Conservation (phyloP, 1,140 invertebrate genomes). For the Mya arenaria region DNA sequence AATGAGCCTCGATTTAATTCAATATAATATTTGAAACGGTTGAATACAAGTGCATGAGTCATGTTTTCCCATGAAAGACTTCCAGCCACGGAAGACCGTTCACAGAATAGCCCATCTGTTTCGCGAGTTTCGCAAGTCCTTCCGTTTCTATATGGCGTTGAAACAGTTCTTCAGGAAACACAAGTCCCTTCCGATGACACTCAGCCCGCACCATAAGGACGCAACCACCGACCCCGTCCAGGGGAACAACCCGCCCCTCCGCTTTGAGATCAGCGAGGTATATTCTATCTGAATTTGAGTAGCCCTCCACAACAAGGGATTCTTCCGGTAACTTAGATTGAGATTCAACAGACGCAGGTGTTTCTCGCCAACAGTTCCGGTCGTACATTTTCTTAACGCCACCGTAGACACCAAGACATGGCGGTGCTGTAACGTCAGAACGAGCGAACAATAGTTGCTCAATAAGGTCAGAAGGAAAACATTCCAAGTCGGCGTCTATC, state of each 20-base stretch:
- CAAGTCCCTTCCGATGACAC: slow-evolving; percentile 70
- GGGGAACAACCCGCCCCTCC: slow-evolving; percentile 71
- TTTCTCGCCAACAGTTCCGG: slow-evolving; percentile 77
- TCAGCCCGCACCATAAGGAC: slow-evolving; percentile 67
- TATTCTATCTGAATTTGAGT: slow-evolving; percentile 63
- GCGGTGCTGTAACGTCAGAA: slow-evolving; percentile 68
- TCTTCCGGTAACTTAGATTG: slow-evolving; percentile 49
- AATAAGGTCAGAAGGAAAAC: slow-evolving; percentile 69
- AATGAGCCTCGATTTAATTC: no score
- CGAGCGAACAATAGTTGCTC: slow-evolving; percentile 71
- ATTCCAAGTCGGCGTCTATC: slow-evolving; percentile 74
- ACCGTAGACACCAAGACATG: slow-evolving; percentile 62
- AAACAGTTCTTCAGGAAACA: slow-evolving; percentile 72
- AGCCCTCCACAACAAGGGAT: slow-evolving; percentile 73
- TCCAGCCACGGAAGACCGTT: slow-evolving; percentile 75
- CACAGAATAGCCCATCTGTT: slow-evolving; percentile 66
- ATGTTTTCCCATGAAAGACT: slow-evolving; percentile 66
- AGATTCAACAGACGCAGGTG: slow-evolving; percentile 59
- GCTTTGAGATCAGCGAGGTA: slow-evolving; percentile 70
- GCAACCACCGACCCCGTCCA: slow-evolving; percentile 78
- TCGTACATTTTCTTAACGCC: slow-evolving; percentile 67
- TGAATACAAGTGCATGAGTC: no score
- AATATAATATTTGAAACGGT: no score
- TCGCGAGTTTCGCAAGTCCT: slow-evolving; percentile 75
- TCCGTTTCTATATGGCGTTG: slow-evolving; percentile 78